Percentiles rank a stretch among this genome's conserved stretches.
phyloP scores from a whole-genome alignment of 2,888 invertebrate species.

The Eustalomyia histrio region DNA sequence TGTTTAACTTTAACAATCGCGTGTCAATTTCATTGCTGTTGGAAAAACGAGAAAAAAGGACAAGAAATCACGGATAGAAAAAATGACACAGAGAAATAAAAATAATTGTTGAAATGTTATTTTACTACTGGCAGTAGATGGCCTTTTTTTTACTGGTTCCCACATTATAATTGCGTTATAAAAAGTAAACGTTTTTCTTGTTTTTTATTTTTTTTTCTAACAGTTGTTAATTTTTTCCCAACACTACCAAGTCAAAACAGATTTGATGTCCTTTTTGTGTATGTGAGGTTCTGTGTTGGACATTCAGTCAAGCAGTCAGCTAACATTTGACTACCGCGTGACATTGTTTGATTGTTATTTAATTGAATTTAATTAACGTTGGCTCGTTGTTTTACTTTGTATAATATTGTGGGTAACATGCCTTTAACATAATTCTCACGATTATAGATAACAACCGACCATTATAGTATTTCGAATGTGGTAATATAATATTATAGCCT shows the following conservation, averaged over 20 bases:
- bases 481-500: neutral
- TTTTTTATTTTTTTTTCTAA: conserved; percentile 30
- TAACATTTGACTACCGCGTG: conserved; percentile 74
- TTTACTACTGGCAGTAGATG: conserved; percentile 66
- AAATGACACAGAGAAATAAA: conserved; percentile 61
- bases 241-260: conserved; percentile 18
- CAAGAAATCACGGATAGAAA: conserved; percentile 55
- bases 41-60: conserved; percentile 64
- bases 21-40: conserved; percentile 74
- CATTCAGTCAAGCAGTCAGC: conserved; percentile 65
- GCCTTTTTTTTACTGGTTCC: conserved; percentile 70
- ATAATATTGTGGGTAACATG: conserved; percentile 67
- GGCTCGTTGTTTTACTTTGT: conserved; percentile 32
- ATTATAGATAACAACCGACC: conserved; percentile 46
- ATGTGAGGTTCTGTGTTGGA: conserved; percentile 51
- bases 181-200: conserved; percentile 58
- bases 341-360: conserved; percentile 79
- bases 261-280: conserved; percentile 55
- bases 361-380: conserved; percentile 79
- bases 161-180: conserved; percentile 70
- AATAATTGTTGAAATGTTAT: conserved; percentile 74
- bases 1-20: conserved; percentile 70
- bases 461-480: neutral
- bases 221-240: conserved; percentile 59
- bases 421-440: conserved; percentile 59